Evolutionary conservation across 2,797 vertebrate species (phyloP).

Genomic region (Spheniscus humboldti): DNA sequence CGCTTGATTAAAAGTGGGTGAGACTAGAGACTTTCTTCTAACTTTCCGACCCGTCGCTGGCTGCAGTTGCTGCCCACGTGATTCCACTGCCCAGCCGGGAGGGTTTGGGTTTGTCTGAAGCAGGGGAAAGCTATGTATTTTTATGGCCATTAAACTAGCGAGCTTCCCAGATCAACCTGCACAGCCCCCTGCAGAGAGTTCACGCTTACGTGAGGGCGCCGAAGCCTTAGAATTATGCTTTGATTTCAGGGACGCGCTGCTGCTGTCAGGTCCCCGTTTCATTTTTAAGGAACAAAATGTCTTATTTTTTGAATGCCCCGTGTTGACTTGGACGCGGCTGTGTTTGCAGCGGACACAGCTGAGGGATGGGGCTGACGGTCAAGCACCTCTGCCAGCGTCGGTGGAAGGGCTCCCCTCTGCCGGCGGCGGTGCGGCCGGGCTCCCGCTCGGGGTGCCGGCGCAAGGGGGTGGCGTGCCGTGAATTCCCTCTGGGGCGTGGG

Average conservation of each 20-base stretch:
- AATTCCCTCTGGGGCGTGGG: neutral
- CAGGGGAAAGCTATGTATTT: slow-evolving; percentile 59
- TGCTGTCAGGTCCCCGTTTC: neutral
- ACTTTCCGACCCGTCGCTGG: neutral
- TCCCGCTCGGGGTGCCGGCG: fast-evolving
- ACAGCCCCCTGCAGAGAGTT: slow-evolving; percentile 31
- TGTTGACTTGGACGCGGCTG: neutral
- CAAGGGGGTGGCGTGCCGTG: neutral
- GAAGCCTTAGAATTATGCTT: slow-evolving; percentile 1
- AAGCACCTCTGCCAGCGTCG: neutral
- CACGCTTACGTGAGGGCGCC: neutral
- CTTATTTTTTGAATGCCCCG: neutral
- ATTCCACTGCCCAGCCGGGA: neutral
- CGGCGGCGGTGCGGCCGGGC: fast-evolving
- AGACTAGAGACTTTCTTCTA: slow-evolving; percentile 54
- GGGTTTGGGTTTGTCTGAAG: slow-evolving; percentile 33
- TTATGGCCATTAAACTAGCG: slow-evolving; percentile 61
- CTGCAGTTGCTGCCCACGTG: neutral
- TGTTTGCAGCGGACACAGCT: neutral
- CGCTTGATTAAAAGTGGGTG: slow-evolving; percentile 7
- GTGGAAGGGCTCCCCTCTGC: neutral
- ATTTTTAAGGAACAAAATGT: slow-evolving; percentile 18
- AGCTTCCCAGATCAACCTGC: slow-evolving; percentile 59
- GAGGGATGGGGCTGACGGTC: neutral
- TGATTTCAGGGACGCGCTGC: slow-evolving; percentile 24